Conservation (phyloP, 2,797 vertebrate genomes). For the Spondyliosoma cantharus region DNA sequence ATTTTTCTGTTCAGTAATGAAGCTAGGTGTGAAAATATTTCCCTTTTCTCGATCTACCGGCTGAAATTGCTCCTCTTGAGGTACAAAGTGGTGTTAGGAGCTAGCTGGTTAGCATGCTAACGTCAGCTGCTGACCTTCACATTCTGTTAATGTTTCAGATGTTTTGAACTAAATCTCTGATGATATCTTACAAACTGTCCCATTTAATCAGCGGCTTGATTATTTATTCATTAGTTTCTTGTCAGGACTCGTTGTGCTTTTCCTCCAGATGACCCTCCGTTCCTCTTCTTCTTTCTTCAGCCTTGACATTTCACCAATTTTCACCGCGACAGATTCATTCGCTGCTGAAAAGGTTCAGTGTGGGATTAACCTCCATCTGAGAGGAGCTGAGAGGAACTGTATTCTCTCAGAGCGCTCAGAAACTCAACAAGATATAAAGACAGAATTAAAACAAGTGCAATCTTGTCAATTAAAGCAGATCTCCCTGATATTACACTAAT, state of each 20-base stretch:
- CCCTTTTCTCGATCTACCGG: too few species aligned
- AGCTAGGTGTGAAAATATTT: too few species aligned
- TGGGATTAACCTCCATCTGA: too few species aligned
- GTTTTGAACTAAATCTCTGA: not conserved
- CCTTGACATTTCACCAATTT: not conserved
- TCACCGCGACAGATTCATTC: not conserved
- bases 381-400: not conserved
- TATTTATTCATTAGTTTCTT: not conserved
- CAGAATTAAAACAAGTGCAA: not conserved
- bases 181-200: too few species aligned
- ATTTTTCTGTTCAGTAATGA: too few species aligned
- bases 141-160: not conserved
- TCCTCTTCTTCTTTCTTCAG: not conserved
- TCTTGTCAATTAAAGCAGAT: not conserved
- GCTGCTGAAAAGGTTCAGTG: not conserved
- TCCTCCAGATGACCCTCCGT: not conserved
- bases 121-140: too few species aligned
- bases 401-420: not conserved
- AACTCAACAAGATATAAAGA: not conserved
- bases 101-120: too few species aligned
- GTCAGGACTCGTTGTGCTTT: not conserved
- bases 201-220: not conserved
- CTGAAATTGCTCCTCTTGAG: too few species aligned
- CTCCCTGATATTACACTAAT: not conserved
- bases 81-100: too few species aligned